A percentile compares a stretch with the other conserved stretches of the same genome.
These are phyloP conservation scores for Vulpes lagopus DNA, from an alignment of 2,113 vertebrate genomes.

Conservation along the genomic window DNA sequence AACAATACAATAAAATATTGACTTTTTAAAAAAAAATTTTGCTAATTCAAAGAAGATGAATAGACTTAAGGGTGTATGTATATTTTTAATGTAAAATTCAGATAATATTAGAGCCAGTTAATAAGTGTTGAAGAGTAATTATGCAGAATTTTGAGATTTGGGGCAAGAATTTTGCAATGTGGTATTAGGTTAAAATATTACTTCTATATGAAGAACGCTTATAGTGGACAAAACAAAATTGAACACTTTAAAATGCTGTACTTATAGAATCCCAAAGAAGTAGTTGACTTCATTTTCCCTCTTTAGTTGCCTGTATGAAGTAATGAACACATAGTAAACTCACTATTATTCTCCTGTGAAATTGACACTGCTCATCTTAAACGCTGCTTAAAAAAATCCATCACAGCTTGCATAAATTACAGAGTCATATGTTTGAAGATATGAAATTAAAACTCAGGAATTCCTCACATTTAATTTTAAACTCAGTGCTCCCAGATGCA, in stretches of 20 bases:
- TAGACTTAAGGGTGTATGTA: background rate
- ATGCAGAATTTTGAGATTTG: background rate
- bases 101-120: background rate
- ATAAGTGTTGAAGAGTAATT: background rate
- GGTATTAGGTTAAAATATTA: background rate
- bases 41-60: background rate
- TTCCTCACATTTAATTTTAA: slow-evolving; percentile 79
- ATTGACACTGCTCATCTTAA: slow-evolving; percentile 68
- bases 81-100: background rate
- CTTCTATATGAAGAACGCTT: background rate
- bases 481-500: slow-evolving; percentile 75
- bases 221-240: background rate
- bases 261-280: background rate
- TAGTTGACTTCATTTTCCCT: slow-evolving; percentile 51
- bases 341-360: slow-evolving; percentile 66
- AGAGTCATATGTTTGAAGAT: slow-evolving; percentile 64
- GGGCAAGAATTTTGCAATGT: background rate
- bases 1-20: background rate
- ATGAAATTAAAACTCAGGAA: slow-evolving; percentile 77
- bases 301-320: slow-evolving; percentile 52
- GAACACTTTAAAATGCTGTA: background rate
- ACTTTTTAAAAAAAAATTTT: background rate
- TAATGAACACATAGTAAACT: slow-evolving; percentile 61
- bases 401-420: slow-evolving; percentile 75
- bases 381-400: slow-evolving; percentile 59